Percentiles rank a stretch among this genome's conserved stretches.
Evolutionary conservation across 2,888 invertebrate genomes (phyloP).

Genomic region (Monochamus alternatus): DNA sequence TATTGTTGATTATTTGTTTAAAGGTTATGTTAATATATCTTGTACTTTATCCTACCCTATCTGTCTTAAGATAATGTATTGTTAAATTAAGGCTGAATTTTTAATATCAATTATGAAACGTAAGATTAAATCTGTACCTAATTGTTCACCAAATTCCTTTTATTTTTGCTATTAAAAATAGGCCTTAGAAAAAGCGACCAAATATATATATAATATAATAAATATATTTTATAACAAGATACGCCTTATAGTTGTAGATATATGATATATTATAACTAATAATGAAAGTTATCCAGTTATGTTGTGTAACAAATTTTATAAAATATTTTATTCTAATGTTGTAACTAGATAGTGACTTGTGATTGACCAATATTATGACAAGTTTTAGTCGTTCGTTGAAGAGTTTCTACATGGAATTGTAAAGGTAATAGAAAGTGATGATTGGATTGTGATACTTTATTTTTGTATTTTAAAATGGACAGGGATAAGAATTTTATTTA

Average conservation of each 20-base stretch:
- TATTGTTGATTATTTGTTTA: constrained; percentile 18
- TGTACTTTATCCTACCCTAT: constrained; percentile 21
- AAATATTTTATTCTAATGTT: constrained; percentile 57
- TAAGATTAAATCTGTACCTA: constrained; percentile 34
- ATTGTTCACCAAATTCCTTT: constrained; percentile 39
- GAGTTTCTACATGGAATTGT: constrained; percentile 50
- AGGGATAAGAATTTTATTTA: constrained; percentile 64
- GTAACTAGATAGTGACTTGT: constrained; percentile 50
- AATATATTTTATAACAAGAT: constrained; percentile 63
- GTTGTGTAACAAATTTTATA: constrained; percentile 59
- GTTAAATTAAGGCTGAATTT: constrained; percentile 43
- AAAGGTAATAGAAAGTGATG: constrained; percentile 53
- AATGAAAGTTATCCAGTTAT: constrained; percentile 54
- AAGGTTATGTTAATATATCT: constrained; percentile 8
- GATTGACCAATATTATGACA: constrained; percentile 57
- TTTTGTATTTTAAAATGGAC: constrained; percentile 66
- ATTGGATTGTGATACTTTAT: constrained; percentile 70
- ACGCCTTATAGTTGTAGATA: constrained; percentile 67
- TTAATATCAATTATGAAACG: constrained; percentile 45
- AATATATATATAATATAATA: constrained; percentile 57
- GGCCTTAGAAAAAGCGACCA: constrained; percentile 65
- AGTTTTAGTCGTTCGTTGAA: constrained; percentile 48
- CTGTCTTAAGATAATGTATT: constrained; percentile 34
- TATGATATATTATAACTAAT: constrained; percentile 52
- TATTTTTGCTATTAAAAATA: constrained; percentile 51